Evolutionary conservation across 2,888 invertebrate genomes (phyloP).

Genomic region (Caenorhabditis doughertyi): DNA sequence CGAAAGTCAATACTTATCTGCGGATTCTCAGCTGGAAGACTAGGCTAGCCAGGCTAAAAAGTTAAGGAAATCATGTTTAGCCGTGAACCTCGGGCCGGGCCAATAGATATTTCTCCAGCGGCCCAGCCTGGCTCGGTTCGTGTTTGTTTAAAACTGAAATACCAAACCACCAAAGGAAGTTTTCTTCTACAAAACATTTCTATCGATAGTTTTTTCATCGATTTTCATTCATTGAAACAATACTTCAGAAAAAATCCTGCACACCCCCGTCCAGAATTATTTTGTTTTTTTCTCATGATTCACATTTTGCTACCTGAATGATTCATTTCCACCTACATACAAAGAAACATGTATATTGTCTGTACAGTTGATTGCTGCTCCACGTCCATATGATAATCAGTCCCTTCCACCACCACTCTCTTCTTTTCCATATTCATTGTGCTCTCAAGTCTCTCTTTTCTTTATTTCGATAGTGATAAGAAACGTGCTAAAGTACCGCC

Average conservation of each 20-base stretch:
- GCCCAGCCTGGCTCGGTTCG: too few relatives aligned
- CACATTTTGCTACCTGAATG: not conserved
- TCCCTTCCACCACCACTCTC: conserved; percentile 1
- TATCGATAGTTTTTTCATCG: not conserved
- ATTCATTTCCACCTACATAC: conserved; percentile 22
- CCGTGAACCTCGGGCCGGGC: too few relatives aligned
- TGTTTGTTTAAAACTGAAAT: too few relatives aligned
- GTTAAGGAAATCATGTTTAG: too few relatives aligned
- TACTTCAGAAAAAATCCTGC: too few relatives aligned
- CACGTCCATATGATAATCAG: conserved; percentile 26
- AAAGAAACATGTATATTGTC: conserved; percentile 15
- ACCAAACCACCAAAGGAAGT: too few relatives aligned
- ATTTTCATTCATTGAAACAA: not conserved
- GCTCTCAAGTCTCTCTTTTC: conserved; percentile 17
- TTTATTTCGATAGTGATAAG: conserved; percentile 50
- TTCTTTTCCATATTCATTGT: conserved; percentile 3
- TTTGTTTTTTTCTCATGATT: not conserved
- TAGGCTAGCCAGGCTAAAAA: too few relatives aligned
- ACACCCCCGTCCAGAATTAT: not conserved
- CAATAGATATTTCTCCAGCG: too few relatives aligned
- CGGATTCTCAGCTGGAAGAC: too few relatives aligned
- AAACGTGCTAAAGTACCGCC: conserved; percentile 55
- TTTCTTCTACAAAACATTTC: not conserved
- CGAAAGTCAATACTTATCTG: too few relatives aligned
- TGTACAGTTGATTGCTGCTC: conserved; percentile 34